Percentiles rank a stretch among this genome's conserved stretches.
These are phyloP conservation scores for Pelobates fuscus DNA, from an alignment of 2,113 vertebrate species.

Conservation along the genomic window DNA sequence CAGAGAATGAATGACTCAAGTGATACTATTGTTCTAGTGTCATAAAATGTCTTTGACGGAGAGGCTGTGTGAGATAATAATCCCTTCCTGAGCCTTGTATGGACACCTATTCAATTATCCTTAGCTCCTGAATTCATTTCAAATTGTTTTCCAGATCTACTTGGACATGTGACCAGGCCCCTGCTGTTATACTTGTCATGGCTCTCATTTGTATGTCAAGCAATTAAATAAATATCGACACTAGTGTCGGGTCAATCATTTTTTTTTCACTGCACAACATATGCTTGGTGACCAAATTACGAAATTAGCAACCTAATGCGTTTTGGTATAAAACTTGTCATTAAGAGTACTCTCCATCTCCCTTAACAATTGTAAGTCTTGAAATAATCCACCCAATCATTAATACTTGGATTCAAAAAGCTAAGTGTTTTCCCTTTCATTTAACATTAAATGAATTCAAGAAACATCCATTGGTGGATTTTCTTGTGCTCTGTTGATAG, in stretches of 20 bases:
- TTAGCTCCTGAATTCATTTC: background rate
- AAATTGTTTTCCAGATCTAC: background rate
- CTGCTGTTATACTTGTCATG: constrained; percentile 25
- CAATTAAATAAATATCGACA: constrained; percentile 22
- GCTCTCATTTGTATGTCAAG: constrained; percentile 5
- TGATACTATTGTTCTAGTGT: background rate
- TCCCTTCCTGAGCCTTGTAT: constrained; percentile 13
- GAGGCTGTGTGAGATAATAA: constrained; percentile 25
- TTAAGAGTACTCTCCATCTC: background rate
- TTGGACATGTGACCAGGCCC: constrained; percentile 1
- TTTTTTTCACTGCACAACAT: background rate
- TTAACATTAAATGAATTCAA: constrained; percentile 8
- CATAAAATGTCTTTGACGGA: constrained; percentile 4
- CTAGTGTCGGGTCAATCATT: background rate
- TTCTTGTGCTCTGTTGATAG: background rate
- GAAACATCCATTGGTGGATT: background rate
- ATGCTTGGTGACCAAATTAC: background rate
- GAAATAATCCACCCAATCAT: background rate
- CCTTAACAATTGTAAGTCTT: background rate
- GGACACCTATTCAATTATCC: constrained; percentile 33
- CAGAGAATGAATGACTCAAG: background rate
- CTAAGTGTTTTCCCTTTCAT: background rate
- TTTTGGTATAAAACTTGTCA: constrained; percentile 17
- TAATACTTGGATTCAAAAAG: background rate
- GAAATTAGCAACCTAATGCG: constrained; percentile 13